These are phyloP conservation scores for Lepus oiostolus DNA, from an alignment of 2,797 vertebrate genomes.

Conservation along the genomic window DNA sequence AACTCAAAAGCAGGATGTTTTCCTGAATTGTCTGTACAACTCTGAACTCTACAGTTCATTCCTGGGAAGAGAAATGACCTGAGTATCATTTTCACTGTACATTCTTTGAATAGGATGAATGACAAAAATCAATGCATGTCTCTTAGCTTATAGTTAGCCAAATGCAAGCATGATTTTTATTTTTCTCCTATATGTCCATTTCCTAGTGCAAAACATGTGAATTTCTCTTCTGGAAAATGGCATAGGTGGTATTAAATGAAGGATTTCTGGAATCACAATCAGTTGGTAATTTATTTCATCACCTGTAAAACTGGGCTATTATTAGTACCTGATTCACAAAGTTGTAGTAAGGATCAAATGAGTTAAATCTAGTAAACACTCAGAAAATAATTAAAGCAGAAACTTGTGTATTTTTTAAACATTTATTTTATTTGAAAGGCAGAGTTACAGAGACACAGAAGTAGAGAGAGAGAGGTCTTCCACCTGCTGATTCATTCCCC, in stretches of 20 bases:
- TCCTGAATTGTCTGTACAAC: neutral
- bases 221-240: conserved; percentile 36
- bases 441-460: too few species aligned
- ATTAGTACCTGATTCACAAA: neutral
- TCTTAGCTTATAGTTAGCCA: neutral
- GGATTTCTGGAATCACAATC: neutral
- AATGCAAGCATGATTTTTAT: neutral
- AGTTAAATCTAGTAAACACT: neutral
- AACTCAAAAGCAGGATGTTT: conserved; percentile 31
- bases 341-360: neutral
- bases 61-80: neutral
- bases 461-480: too few species aligned
- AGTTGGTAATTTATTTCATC: neutral
- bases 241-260: neutral
- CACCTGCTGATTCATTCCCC: too few species aligned
- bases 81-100: neutral
- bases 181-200: neutral
- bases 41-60: conserved; percentile 3
- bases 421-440: too few species aligned
- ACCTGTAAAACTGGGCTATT: neutral
- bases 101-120: neutral
- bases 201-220: neutral
- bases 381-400: conserved; percentile 3
- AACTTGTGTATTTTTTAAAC: too few species aligned
- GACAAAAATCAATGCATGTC: neutral